Base-by-base conservation (phyloP, 2,797 vertebrate genomes). In the Selene dorsalis region DNA sequence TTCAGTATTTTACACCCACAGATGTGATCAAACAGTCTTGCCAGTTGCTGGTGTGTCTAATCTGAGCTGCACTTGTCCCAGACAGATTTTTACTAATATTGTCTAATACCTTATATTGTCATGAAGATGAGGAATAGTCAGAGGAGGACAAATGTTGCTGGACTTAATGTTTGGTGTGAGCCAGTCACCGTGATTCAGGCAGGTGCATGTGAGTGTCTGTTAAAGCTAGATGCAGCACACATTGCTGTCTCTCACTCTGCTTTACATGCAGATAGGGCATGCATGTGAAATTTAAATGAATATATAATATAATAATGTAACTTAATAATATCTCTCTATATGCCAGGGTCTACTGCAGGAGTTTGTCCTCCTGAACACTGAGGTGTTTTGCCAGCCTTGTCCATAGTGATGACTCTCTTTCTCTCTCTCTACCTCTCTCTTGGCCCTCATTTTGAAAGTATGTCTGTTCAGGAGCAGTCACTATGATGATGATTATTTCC, bases 1-100 rank as follows among this genome's bases (percentile, higher is more conserved):
- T 35, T 35, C 32, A 55, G 43, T 56, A 43, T 24, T 30, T 68
- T 39, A 43, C 8, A 14, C 41, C 20, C 41, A 22, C 30, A 38
- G 57, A 52, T 26, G 24, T 28, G 24, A 35, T 56, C 18, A 43
- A 53, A 41, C 38, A 14, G 3, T 47, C 22, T 20, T 28, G 24
- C 4, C 38, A 56, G 52, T 35, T 56, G 66, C 38, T 28, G 52
- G 17, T 30, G 10, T 56, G 30, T 53, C 24, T 26, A 52, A 60
- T 68, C 13, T 69, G 41, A 56, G 24, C 39, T 47, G 47, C 39
- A 18, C 61, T 13, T 20, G 55, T 70, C 38, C 69, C 39, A 66
- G 64, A 35, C 41, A 43, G 41, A 57, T 61, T 2, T 61, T 18
- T 35, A 62, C 24, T 18, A 63, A 52, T 24, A 10, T 26, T n/a